A percentile compares a stretch with the other conserved stretches of the same genome.
Evolutionary conservation across 2,888 invertebrate species (phyloP).

Genomic region (Deilephila elpenor): DNA sequence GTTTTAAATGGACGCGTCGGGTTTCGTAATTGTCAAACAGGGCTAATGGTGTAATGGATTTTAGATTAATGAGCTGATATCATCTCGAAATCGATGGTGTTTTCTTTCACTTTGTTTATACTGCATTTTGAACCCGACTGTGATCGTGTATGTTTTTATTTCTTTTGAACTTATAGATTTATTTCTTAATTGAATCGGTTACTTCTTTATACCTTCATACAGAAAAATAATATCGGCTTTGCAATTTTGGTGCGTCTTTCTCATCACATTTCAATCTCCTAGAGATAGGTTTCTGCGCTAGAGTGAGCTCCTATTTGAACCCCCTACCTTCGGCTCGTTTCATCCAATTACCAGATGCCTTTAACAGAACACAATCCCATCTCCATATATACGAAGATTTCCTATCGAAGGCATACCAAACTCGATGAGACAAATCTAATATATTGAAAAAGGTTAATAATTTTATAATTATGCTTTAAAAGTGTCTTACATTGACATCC

Average conservation of each 20-base stretch:
- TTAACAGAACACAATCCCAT: background rate
- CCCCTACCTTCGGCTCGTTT: constrained; percentile 5
- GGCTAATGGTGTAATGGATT: constrained; percentile 17
- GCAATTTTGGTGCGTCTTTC: background rate
- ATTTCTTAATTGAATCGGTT: too few species aligned
- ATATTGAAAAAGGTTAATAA: too few species aligned
- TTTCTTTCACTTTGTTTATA: background rate
- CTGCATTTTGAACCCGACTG: background rate
- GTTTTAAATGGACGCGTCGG: constrained; percentile 19
- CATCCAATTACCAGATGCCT: background rate
- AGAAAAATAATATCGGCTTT: background rate
- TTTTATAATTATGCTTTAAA: too few species aligned
- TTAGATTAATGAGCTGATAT: constrained; percentile 13
- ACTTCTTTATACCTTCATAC: too few species aligned
- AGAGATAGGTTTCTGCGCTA: constrained; percentile 6
- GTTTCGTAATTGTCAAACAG: constrained; percentile 19
- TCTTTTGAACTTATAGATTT: too few species aligned
- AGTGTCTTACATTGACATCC: too few species aligned
- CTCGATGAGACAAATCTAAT: too few species aligned
- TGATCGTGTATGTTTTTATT: background rate
- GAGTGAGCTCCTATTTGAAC: background rate
- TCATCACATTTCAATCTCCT: background rate
- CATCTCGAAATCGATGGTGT: background rate
- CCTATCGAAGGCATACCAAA: background rate
- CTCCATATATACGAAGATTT: background rate